These are phyloP conservation scores for Apodemia zela DNA, from an alignment of 2,888 invertebrate species.

Conservation along the genomic window DNA sequence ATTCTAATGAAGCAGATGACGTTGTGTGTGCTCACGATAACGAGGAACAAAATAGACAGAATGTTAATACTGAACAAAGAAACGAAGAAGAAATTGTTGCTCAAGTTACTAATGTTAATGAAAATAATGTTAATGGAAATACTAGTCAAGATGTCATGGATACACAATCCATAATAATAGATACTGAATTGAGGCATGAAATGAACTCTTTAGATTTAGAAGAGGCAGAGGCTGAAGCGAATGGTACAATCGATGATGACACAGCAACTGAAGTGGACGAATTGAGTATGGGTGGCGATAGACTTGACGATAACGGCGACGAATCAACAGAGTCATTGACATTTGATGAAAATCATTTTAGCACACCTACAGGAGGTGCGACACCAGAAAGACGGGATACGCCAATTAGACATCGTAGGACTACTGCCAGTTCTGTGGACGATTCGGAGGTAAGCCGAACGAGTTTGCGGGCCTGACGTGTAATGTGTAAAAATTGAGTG, in stretches of 20 bases:
- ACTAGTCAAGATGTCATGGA: slow-evolving; percentile 48
- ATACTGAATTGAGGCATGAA: slow-evolving; percentile 27
- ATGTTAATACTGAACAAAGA: slow-evolving; percentile 48
- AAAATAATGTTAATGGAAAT: slow-evolving; percentile 32
- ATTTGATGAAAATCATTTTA: slow-evolving; percentile 76
- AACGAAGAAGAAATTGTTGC: slow-evolving; percentile 37
- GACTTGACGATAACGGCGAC: slow-evolving; percentile 29
- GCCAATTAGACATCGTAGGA: slow-evolving; percentile 37
- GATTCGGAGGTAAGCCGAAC: slow-evolving; percentile 72
- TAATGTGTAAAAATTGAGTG: slow-evolving; percentile 34
- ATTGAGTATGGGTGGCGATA: slow-evolving; percentile 30
- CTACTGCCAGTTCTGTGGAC: slow-evolving; percentile 60
- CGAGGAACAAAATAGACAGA: slow-evolving; percentile 33
- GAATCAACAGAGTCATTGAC: slow-evolving; percentile 52
- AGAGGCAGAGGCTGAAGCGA: slow-evolving; percentile 27
- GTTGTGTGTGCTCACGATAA: slow-evolving; percentile 62
- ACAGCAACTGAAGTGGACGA: slow-evolving; percentile 33
- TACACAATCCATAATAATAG: slow-evolving; percentile 26
- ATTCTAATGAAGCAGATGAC: slow-evolving; percentile 68
- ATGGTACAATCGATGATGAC: slow-evolving; percentile 31
- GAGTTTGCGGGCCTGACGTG: slow-evolving; percentile 45
- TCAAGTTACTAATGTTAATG: slow-evolving; percentile 28
- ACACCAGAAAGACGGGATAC: slow-evolving; percentile 47
- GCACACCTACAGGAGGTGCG: slow-evolving; percentile 63
- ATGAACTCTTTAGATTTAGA: slow-evolving; percentile 31